phyloP scores from a whole-genome alignment of 2,113 vertebrate species.

The Bagarius yarrelli region DNA sequence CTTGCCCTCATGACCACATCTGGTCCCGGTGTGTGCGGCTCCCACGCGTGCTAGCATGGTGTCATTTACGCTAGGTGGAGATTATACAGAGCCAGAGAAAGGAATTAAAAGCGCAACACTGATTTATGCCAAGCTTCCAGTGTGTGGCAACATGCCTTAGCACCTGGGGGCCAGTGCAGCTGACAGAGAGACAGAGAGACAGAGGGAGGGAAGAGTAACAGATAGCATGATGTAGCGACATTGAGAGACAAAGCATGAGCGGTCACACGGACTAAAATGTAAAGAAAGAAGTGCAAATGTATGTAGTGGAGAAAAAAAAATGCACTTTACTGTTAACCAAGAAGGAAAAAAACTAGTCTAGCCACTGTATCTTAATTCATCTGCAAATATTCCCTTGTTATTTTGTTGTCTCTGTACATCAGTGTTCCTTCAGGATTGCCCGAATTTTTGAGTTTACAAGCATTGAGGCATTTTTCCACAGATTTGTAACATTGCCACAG shows the following conservation, averaged over 20 bases:
- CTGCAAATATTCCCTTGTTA: too few species aligned
- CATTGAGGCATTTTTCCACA: too few species aligned
- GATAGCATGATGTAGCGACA: not conserved
- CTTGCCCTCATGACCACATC: conserved; percentile 37
- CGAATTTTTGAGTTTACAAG: too few species aligned
- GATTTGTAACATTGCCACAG: too few species aligned
- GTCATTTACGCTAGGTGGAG: conserved; percentile 7
- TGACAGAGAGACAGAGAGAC: conserved; percentile 45
- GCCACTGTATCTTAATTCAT: too few species aligned
- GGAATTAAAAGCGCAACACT: conserved; percentile 62
- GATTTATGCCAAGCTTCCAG: conserved; percentile 77
- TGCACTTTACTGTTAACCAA: not conserved
- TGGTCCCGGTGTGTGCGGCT: conserved; percentile 37
- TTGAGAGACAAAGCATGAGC: not conserved
- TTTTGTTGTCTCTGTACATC: too few species aligned
- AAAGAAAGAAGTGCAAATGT: conserved; percentile 72
- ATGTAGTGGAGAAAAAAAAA: conserved; percentile 56
- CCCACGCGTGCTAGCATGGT: conserved; percentile 37
- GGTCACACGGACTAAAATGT: conserved; percentile 60
- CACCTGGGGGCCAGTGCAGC: conserved; percentile 65
- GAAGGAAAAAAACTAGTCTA: not conserved
- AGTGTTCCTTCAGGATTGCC: too few species aligned
- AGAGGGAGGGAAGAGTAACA: conserved; percentile 41
- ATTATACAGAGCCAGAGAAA: conserved; percentile 30
- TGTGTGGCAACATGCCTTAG: conserved; percentile 65